phyloP scores from a whole-genome alignment of 2,888 invertebrate species.

The Adineta ricciae region DNA sequence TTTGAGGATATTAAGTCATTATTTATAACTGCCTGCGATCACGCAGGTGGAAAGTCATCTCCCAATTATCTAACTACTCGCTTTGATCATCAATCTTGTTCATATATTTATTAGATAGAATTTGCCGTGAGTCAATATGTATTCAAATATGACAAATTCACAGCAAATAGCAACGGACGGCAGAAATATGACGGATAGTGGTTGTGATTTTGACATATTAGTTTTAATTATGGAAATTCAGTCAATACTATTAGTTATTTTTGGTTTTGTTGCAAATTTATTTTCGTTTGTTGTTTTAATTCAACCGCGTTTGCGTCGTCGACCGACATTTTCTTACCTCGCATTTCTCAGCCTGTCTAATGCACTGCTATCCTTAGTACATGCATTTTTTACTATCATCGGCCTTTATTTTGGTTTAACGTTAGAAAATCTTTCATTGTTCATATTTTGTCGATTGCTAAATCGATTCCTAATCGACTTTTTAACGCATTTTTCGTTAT shows the following conservation, averaged over 20 bases:
- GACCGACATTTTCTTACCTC: conserved; percentile 48
- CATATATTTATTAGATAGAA: no score
- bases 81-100: no score
- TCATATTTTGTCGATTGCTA: background rate
- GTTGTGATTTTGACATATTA: background rate
- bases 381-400: background rate
- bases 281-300: background rate
- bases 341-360: conserved; percentile 36
- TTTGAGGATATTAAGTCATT: no score
- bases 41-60: no score
- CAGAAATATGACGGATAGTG: background rate
- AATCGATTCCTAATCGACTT: background rate
- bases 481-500: background rate
- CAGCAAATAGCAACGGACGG: background rate
- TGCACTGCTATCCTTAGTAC: background rate
- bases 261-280: background rate
- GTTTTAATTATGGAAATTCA: background rate
- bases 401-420: background rate
- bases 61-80: no score
- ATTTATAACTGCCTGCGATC: no score
- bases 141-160: background rate
- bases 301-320: conserved; percentile 42
- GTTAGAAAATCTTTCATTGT: background rate
- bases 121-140: background rate
- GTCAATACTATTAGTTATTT: background rate